Percentiles rank a stretch among this genome's conserved stretches.
Conservation (phyloP, 92 coral and sea anemone genomes). For the Epizoanthus scotinus region DNA sequence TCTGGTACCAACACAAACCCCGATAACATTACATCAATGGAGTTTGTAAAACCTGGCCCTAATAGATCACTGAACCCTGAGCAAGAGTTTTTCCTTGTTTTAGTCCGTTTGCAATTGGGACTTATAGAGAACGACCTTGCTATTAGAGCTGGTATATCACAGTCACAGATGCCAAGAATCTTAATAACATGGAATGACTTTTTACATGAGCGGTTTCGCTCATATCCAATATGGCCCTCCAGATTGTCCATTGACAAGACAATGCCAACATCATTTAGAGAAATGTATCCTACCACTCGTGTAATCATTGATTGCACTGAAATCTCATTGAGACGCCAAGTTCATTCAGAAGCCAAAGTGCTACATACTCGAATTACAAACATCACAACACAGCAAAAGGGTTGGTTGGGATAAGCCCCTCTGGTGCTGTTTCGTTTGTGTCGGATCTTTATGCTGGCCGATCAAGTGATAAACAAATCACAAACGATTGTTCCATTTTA, state of each 20-base stretch:
- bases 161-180: constrained; percentile 50
- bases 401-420: constrained; percentile 63
- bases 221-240: constrained; percentile 60
- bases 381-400: constrained; percentile 64
- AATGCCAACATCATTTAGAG: constrained; percentile 59
- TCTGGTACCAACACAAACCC: constrained; percentile 47
- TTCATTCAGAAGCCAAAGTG: constrained; percentile 66
- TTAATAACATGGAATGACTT: constrained; percentile 67
- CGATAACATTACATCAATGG: constrained; percentile 26
- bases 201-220: constrained; percentile 43
- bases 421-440: constrained; percentile 64
- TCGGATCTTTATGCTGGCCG: constrained; percentile 70
- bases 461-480: constrained; percentile 70
- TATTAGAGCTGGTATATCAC: constrained; percentile 33
- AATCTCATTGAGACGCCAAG: constrained; percentile 63
- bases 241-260: constrained; percentile 48
- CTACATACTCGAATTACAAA: constrained; percentile 57
- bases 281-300: constrained; percentile 50
- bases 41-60: constrained; percentile 48
- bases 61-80: constrained; percentile 53
- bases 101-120: constrained; percentile 55
- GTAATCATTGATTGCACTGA: constrained; percentile 71
- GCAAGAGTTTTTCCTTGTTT: constrained; percentile 62
- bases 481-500: constrained; percentile 56
- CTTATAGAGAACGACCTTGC: constrained; percentile 61